Evolutionary conservation across 2,113 vertebrate genomes (phyloP).

Genomic region (Solenodon paradoxus): DNA sequence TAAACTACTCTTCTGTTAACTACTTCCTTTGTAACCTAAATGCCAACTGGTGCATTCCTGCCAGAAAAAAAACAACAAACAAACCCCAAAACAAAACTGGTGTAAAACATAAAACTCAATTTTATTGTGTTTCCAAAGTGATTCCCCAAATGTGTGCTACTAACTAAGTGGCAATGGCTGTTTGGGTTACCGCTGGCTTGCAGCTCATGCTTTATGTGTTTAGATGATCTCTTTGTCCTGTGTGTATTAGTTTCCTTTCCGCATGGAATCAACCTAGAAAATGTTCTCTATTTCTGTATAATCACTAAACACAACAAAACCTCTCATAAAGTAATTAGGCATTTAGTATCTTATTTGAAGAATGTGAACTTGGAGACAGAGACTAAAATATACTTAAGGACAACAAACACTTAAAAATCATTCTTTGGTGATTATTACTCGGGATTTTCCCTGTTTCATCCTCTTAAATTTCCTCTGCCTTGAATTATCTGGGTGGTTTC

Average conservation of each 20-base stretch:
- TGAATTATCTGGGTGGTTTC: neutral
- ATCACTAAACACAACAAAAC: neutral
- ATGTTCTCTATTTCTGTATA: neutral
- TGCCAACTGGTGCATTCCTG: neutral
- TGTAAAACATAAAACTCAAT: neutral
- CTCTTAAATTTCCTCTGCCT: neutral
- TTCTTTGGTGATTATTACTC: neutral
- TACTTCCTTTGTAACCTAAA: neutral
- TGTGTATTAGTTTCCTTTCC: neutral
- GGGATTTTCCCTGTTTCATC: neutral
- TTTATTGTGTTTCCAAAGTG: neutral
- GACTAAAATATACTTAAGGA: rapidly evolving
- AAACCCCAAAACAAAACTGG: too few species aligned
- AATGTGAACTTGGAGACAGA: neutral
- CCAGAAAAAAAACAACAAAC: too few species aligned
- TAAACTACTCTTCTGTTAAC: neutral
- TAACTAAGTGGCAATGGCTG: neutral
- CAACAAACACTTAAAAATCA: neutral
- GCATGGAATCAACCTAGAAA: neutral
- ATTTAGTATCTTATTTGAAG: neutral
- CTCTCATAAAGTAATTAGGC: rapidly evolving
- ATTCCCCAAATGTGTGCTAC: neutral
- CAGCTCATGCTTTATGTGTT: neutral
- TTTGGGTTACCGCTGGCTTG: neutral
- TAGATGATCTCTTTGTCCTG: neutral